phyloP scores from a whole-genome alignment of 2,888 invertebrate genomes.

The Drosophila flavopinicola region DNA sequence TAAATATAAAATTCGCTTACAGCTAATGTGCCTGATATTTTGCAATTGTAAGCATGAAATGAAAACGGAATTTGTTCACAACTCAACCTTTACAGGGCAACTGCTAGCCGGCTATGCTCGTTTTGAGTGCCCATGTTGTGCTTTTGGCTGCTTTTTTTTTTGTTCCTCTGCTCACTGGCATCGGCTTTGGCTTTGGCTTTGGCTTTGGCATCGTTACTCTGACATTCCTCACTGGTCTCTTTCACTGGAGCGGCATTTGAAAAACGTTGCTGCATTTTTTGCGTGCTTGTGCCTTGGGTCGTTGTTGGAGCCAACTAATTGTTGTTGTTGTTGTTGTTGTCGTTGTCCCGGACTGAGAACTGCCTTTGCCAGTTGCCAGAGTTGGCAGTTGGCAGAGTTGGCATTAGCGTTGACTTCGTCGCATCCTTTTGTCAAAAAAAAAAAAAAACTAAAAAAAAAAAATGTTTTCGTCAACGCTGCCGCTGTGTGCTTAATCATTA shows the following conservation, averaged over 20 bases:
- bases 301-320: constrained; percentile 56
- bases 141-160: constrained; percentile 3
- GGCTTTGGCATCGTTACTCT: constrained; percentile 44
- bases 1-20: too few species aligned
- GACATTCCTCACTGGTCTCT: constrained; percentile 51
- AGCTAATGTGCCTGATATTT: too few species aligned
- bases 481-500: constrained; percentile 41
- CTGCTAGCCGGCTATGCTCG: neutral
- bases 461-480: constrained; percentile 53
- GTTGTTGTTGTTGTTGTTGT: constrained; percentile 43
- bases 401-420: neutral
- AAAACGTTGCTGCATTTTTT: constrained; percentile 79
- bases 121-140: constrained; percentile 1
- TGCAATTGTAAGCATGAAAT: too few species aligned
- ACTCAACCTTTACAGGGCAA: constrained; percentile 14
- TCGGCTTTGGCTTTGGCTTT: neutral
- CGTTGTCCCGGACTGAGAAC: constrained; percentile 12
- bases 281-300: constrained; percentile 59
- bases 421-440: constrained; percentile 53
- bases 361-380: constrained; percentile 27
- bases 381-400: too few species aligned
- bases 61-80: too few species aligned
- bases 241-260: constrained; percentile 68
- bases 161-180: neutral
- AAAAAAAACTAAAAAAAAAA: neutral